Conservation (phyloP, 2,888 invertebrate species). For the Colletes collaris region DNA sequence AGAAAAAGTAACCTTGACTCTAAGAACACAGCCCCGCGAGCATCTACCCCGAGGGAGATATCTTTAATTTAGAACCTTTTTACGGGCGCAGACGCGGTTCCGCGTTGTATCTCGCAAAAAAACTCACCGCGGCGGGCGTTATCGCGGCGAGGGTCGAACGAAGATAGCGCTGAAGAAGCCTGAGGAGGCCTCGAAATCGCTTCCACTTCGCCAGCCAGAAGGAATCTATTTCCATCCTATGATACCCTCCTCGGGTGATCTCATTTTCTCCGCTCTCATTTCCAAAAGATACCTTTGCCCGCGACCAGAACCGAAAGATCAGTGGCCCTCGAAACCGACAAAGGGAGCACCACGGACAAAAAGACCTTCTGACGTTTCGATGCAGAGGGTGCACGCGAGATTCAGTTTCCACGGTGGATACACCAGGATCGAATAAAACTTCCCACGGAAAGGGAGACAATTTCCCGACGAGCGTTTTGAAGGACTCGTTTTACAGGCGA, state of each 20-base stretch:
- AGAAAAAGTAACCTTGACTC: background rate
- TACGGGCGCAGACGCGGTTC: background rate
- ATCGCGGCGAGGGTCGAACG: background rate
- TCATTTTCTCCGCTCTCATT: slow-evolving; percentile 17
- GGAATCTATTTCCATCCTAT: slow-evolving; percentile 2
- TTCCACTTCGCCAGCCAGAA: background rate
- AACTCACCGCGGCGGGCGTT: background rate
- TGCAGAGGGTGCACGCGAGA: too few species aligned
- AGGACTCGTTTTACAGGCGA: background rate
- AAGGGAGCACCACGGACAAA: background rate
- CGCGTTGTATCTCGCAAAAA: background rate
- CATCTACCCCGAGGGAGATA: background rate
- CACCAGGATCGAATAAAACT: background rate
- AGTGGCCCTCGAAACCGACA: background rate
- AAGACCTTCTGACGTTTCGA: background rate
- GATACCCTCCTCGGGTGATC: slow-evolving; percentile 9
- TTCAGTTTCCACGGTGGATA: background rate
- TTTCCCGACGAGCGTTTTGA: background rate
- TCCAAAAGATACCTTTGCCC: background rate
- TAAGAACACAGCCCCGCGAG: background rate
- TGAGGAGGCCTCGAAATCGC: background rate
- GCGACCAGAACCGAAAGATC: slow-evolving; percentile 1
- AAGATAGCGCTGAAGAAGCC: background rate
- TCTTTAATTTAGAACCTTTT: slow-evolving; percentile 12
- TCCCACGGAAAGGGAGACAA: too few species aligned